Percentiles rank a stretch among this genome's conserved stretches.
Conservation (phyloP, 2,797 vertebrate species). For the Lepus oiostolus region DNA sequence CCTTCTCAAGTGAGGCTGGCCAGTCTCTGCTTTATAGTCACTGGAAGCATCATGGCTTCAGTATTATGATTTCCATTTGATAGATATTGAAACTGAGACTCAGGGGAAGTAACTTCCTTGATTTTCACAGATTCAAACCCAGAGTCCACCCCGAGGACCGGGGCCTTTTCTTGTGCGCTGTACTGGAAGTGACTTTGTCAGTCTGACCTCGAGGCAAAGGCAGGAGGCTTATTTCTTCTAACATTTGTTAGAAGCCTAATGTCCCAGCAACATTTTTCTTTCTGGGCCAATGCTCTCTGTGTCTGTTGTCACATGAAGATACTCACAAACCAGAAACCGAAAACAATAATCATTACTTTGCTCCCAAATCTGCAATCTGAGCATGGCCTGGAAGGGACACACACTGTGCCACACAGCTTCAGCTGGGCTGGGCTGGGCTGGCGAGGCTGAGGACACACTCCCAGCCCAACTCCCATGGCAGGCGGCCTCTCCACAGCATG, state of each 20-base stretch:
- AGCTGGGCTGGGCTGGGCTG: background rate
- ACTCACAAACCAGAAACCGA: background rate
- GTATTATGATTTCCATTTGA: background rate
- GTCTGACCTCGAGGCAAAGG: background rate
- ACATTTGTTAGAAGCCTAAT: background rate
- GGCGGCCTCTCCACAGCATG: background rate
- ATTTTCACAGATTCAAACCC: background rate
- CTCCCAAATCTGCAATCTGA: background rate
- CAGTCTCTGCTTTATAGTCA: background rate
- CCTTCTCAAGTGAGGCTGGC: background rate
- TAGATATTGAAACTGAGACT: constrained; percentile 21
- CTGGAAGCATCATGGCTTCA: background rate
- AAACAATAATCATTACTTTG: background rate
- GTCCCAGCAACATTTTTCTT: background rate
- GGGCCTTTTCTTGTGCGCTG: background rate
- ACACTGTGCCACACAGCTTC: too few relatives aligned
- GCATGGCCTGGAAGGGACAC: background rate
- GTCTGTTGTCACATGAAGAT: background rate
- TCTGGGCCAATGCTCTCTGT: background rate
- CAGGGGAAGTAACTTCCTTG: background rate
- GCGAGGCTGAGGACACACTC: background rate
- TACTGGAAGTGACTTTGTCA: background rate
- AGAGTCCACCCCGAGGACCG: background rate
- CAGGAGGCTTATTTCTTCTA: background rate
- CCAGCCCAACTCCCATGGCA: background rate